A percentile compares a stretch with the other conserved stretches of the same genome.
Evolutionary conservation across 2,797 vertebrate genomes (phyloP).

Genomic region (Leptodactylus fallax): DNA sequence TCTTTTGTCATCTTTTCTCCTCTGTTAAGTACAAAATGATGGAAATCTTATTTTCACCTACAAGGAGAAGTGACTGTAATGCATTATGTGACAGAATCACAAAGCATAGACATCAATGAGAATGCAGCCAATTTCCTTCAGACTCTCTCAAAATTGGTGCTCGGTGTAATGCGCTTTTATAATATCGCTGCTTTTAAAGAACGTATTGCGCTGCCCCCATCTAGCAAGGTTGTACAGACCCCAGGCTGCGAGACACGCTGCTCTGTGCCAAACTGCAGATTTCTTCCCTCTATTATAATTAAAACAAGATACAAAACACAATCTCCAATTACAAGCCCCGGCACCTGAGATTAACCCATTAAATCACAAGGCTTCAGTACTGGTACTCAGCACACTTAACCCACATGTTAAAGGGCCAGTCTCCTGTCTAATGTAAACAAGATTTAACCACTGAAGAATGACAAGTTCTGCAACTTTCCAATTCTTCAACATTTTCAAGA

Average conservation of each 20-base stretch:
- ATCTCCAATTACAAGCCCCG: background rate
- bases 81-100: constrained; percentile 26
- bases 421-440: background rate
- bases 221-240: constrained; percentile 32
- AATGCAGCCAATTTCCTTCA: constrained; percentile 44
- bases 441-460: background rate
- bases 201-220: background rate
- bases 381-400: background rate
- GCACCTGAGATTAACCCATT: background rate
- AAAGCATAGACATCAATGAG: constrained; percentile 9
- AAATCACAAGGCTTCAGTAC: too few relatives aligned
- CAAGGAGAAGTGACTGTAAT: background rate
- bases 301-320: background rate
- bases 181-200: background rate
- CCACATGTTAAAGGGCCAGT: background rate
- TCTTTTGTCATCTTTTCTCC: background rate
- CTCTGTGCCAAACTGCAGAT: background rate
- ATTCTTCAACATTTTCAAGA: background rate
- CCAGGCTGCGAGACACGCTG: background rate
- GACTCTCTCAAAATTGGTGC: constrained; percentile 26
- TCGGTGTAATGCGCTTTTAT: constrained; percentile 17
- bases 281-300: background rate
- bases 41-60: constrained; percentile 33
- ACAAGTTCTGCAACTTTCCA: background rate
- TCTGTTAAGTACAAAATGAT: constrained; percentile 9